Base-by-base conservation (phyloP, 2,113 vertebrate genomes). In the Boulengeromyrus knoepffleri region DNA sequence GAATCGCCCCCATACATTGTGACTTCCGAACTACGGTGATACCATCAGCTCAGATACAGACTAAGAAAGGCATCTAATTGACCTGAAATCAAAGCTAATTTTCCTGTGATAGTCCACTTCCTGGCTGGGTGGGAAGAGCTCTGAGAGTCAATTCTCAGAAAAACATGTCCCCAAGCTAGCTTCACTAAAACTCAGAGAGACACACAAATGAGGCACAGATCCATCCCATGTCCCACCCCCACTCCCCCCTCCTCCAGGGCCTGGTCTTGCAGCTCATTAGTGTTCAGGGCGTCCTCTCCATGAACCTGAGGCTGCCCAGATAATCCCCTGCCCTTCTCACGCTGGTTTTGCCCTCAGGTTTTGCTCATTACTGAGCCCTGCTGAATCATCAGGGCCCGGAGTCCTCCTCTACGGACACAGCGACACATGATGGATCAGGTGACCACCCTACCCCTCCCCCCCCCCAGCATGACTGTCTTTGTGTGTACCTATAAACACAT, bases 31-130 rank as follows among this genome's bases (percentile, higher is more conserved):
- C 90, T 88, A 91, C 52, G 91, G 91, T 93, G 93, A 95, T 95
- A 94, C 93, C 92, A 93, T 92, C 94, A 92, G 93, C 31, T 85
- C 66, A 91, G 90, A 93, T 91, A 92, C 85, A 91, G 92, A 88
- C 62, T 62, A 92, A 95, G 92, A 95, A 92, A 93, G 92, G 91
- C 88, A 90, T 90, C 91, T 94, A 96, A 95, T 93, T 95, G 94
- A 92, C 90, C 93, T 91, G 92, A 92, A 95, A 95, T 95, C 90
- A 93, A 92, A 93, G 93, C 87, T 94, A 95, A 95, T 95, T 95
- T 92, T 89, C 90, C 91, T 91, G 89, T 89, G 86, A 92, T 95
- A 91, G 94, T 91, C 90, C 90, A 91, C 94, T 95, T 96, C 95
- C 96, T 94, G 92, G 89, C 92, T 86, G 88, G 74, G 46, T 90